phyloP scores from a whole-genome alignment of 2,113 vertebrate genomes.

The mouse (Mus musculus) region GRCm39 chr6:26537001-26537500 shows the following conservation, averaged over 20 bases:
- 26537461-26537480: constrained; percentile 5
- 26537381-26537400: not conserved
- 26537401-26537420: not conserved
- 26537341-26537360: not conserved
- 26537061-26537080: not conserved
- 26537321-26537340: not conserved
- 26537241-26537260: no score
- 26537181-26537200: no score
- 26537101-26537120: not conserved
- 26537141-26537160: not conserved
- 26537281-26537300: not conserved
- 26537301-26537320: not conserved
- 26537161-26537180: not conserved
- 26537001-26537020: not conserved
- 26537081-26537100: not conserved
- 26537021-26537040: not conserved
- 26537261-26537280: not conserved
- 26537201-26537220: no score
- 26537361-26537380: not conserved
- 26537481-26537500: not conserved
- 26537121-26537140: not conserved
- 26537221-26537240: no score
- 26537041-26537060: not conserved
- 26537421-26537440: not conserved
- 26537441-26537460: not conserved